Conservation (phyloP, 2,797 vertebrate genomes). For the Eurystomus glaucurus region DNA sequence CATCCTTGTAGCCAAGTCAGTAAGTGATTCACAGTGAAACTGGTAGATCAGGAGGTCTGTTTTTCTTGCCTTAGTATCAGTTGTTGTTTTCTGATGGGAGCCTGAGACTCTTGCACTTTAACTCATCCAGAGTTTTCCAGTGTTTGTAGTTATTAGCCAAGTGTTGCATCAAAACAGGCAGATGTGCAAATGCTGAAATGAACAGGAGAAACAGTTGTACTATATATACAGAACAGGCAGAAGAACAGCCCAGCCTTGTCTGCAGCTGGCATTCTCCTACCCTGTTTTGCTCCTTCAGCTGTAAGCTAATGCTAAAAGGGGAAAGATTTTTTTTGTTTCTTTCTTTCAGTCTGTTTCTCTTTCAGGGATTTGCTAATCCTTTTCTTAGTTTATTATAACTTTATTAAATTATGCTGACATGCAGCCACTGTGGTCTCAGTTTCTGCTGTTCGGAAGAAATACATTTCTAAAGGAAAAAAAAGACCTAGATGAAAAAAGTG, state of each 20-base stretch:
- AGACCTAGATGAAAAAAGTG: background rate
- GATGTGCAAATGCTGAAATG: conserved; percentile 91
- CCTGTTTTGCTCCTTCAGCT: background rate
- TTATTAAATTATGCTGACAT: background rate
- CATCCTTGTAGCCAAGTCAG: conserved; percentile 28
- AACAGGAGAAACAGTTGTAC: background rate
- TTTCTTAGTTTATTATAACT: background rate
- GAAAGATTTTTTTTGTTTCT: background rate
- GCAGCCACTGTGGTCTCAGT: background rate
- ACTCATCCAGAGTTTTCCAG: conserved; percentile 95
- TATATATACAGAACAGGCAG: background rate
- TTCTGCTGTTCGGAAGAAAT: background rate
- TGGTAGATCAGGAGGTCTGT: conserved; percentile 71
- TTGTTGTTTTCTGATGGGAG: conserved; percentile 86
- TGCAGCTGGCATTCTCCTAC: background rate
- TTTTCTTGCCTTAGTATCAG: conserved; percentile 57
- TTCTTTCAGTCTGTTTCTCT: background rate
- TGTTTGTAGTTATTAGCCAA: conserved; percentile 95
- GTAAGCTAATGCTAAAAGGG: background rate
- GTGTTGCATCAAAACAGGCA: conserved; percentile 94
- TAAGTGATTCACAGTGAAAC: conserved; percentile 80
- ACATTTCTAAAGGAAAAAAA: background rate
- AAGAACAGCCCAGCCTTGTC: background rate
- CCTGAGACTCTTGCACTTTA: conserved; percentile 92
- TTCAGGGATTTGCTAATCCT: background rate